Evolutionary conservation across 37 sponge, comb jelly and placozoan species (phyloP).

Genomic region (Petrosia ficiformis): DNA sequence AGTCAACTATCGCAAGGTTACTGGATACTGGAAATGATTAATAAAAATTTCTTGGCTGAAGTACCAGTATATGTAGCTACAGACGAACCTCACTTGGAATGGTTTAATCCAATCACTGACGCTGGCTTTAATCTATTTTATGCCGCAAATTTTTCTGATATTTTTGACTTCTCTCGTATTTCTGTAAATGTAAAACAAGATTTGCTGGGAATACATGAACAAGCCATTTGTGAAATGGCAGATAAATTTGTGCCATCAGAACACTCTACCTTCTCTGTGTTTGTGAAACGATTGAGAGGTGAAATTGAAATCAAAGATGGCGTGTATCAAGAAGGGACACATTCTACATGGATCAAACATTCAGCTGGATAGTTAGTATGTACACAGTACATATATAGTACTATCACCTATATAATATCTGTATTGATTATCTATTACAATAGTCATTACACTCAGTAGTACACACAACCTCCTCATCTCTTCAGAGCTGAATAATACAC

Average conservation of each 20-base stretch:
- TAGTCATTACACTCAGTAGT: too few species aligned
- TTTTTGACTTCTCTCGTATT: conserved; percentile 26
- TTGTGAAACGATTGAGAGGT: conserved; percentile 49
- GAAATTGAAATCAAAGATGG: conserved; percentile 48
- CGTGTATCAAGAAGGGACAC: conserved; percentile 35
- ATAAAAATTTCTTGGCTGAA: conserved; percentile 19
- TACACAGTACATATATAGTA: too few species aligned
- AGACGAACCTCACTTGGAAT: conserved; percentile 42
- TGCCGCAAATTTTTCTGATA: conserved; percentile 32
- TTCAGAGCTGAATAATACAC: too few species aligned
- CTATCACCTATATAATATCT: background rate
- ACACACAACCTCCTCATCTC: too few species aligned
- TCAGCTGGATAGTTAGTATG: too few species aligned
- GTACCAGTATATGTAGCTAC: conserved; percentile 81
- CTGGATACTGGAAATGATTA: conserved; percentile 60
- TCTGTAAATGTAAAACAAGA: conserved; percentile 32
- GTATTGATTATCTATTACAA: too few species aligned
- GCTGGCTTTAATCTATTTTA: conserved; percentile 60
- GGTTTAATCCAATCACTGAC: conserved; percentile 48
- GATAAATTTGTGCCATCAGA: conserved; percentile 58
- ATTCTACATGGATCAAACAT: conserved; percentile 65
- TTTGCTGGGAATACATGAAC: conserved; percentile 73
- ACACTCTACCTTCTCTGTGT: conserved; percentile 56
- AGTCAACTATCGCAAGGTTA: conserved; percentile 22
- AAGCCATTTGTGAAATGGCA: conserved; percentile 62